Evolutionary conservation across 2,888 invertebrate genomes (phyloP), one percentile per base, ranked within the genome.

Genomic region (Xanthostigma xanthostigma): DNA sequence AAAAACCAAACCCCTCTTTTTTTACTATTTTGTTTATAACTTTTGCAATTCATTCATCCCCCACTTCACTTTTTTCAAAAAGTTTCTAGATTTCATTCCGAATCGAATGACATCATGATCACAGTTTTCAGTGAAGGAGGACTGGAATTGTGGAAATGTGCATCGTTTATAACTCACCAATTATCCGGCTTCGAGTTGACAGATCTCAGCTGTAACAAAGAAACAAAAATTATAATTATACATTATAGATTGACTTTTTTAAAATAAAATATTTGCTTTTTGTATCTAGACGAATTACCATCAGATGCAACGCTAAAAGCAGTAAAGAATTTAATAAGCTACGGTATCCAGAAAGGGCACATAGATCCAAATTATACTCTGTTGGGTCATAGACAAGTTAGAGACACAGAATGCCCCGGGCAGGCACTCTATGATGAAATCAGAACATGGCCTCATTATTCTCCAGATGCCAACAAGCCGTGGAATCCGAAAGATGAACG

Each of bases 331-430:
- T 59, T 84, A 35, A 83, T 84, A 50, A 64, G 67, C 1, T 74
- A 72, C 36, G 84, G 83, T 1, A 70, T 83, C 0, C 60, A 68
- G 9, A 64, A 70, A n/a, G 80, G 80, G 1, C 74, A 70, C 60
- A 75, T 85, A 17, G 62, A 66, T 14, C 59, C 68, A 0, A 66
- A 75, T 53, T 83, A 80, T 59, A 73, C 72, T 48, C 64, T 85
- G 36, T 65, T 81, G 12, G 84, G 81, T 0, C 84, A 84, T 62
- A 64, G 73, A 39, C 76, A 78, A 59, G 76, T 74, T 9, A 63
- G 73, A 40, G 67, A 67, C 12, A 84, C 84, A 0, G 79, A 78
- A 54, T 84, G 84, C 54, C 85, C 85, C 0, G 85, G 84, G 0
- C 69, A 67, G 3, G 67, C 72, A 0, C 66, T 84, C 0, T 72